Evolutionary conservation across 2,113 vertebrate species (phyloP), one percentile per base, ranked within the genome.

Genomic region (Vanacampus margaritifer): DNA sequence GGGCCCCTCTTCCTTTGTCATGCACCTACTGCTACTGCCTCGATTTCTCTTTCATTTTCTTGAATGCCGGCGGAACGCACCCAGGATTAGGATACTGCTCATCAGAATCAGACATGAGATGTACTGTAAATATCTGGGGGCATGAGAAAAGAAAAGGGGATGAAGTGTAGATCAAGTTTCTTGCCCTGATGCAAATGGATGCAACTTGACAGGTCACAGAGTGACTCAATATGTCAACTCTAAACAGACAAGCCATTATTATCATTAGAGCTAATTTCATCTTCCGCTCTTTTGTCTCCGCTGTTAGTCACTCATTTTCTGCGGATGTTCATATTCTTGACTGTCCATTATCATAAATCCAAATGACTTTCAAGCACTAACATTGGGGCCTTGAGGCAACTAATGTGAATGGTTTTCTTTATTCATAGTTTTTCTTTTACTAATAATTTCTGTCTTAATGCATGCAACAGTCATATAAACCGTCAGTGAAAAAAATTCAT

Each of bases 181-280:
- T 75, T 67, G 16, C 72, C 81, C 82, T 87, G 88, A 91, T 91
- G 85, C 87, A 88, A 91, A 88, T 90, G 76, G 68, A 87, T 88
- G 87, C 51, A 79, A 86, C 83, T 86, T 84, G 80, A 88, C 82
- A 84, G 79, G 83, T 86, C 67, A 72, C 82, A 87, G 80, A 90
- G 84, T 89, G 84, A 89, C 82, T 91, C 85, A 81, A 85, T 81
- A 84, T 89, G 88, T 90, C 86, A 87, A 82, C 73, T 83, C 80
- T 72, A 65, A 86, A 88, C 76, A 86, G 86, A 79, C 77, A 71
- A 56, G 73, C 84, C 79, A 88, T 92, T 90, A 90, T 43, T 88
- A 79, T 84, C 86, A 89, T 89, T 89, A 89, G 67, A 80, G 79
- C 80, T 90, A 84, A 89, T 92, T 89, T 88, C 75, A 86, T 87